These are phyloP conservation scores for Heterohyrax brucei DNA, from an alignment of 2,797 vertebrate genomes.

Conservation along the genomic window DNA sequence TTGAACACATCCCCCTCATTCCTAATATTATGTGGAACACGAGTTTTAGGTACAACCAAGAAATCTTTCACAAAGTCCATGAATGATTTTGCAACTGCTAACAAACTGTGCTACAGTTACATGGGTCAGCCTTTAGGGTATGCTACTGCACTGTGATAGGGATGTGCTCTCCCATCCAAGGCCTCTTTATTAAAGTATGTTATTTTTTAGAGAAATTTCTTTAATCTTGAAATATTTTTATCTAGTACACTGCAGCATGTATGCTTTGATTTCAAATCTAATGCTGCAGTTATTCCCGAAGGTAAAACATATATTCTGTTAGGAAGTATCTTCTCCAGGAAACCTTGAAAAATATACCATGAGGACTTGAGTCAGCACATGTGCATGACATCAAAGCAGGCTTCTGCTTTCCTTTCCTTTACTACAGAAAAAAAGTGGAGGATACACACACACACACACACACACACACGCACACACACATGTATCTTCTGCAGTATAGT, in stretches of 20 bases:
- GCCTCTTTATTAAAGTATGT: conserved; percentile 75
- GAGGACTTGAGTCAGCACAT: conserved; percentile 83
- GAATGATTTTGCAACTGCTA: neutral
- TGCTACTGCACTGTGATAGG: conserved; percentile 62
- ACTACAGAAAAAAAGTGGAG: conserved; percentile 73
- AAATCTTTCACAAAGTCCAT: neutral
- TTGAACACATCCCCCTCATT: neutral
- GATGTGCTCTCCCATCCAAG: conserved; percentile 17
- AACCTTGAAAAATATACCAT: conserved; percentile 84
- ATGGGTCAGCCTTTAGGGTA: conserved; percentile 82
- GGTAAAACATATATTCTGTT: conserved; percentile 88
- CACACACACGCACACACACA: neutral
- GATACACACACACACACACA: neutral
- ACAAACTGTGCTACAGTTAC: conserved; percentile 23
- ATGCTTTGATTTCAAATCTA: conserved; percentile 90
- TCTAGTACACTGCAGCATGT: conserved; percentile 84
- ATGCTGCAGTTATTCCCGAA: conserved; percentile 86
- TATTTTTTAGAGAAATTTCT: conserved; percentile 79
- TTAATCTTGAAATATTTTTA: conserved; percentile 88
- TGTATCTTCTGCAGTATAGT: conserved; percentile 60
- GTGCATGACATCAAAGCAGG: conserved; percentile 84
- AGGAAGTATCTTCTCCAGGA: conserved; percentile 84
- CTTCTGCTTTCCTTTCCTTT: conserved; percentile 81
- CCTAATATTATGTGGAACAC: neutral
- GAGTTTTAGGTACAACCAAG: neutral